Percentiles rank a stretch among this genome's conserved stretches.
These are phyloP conservation scores for Ips typographus DNA, from an alignment of 1,140 invertebrate species.

Conservation along the genomic window DNA sequence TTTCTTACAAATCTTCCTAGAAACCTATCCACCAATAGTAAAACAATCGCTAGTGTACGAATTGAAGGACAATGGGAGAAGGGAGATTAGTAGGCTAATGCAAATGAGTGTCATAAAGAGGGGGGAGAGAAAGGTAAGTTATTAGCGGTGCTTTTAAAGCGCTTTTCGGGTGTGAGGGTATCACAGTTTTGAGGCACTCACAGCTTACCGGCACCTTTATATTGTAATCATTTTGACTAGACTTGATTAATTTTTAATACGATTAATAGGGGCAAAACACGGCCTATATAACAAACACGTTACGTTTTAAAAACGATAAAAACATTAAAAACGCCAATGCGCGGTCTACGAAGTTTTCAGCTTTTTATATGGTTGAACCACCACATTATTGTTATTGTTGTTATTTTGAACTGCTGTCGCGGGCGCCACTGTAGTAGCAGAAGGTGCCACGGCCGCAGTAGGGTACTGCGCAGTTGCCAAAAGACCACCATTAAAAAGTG, in stretches of 20 bases:
- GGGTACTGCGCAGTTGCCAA: conserved; percentile 50
- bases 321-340: conserved; percentile 33
- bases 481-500: conserved; percentile 52
- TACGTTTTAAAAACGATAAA: conserved; percentile 2
- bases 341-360: conserved; percentile 78
- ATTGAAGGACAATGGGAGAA: conserved; percentile 13
- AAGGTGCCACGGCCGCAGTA: conserved; percentile 44
- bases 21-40: conserved; percentile 36
- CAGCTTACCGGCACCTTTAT: conserved; percentile 43
- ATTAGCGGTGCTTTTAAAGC: conserved; percentile 43
- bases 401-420: conserved; percentile 44
- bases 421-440: conserved; percentile 37
- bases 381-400: conserved; percentile 60
- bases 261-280: conserved; percentile 20
- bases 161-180: conserved; percentile 48
- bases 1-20: conserved; percentile 28
- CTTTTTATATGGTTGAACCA: conserved; percentile 80
- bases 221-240: conserved; percentile 37
- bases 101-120: too few relatives aligned
- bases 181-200: conserved; percentile 53
- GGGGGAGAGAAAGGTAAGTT: conserved; percentile 36
- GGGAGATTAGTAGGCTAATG: conserved; percentile 14
- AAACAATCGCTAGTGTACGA: conserved; percentile 4
- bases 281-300: background rate
- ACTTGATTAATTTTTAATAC: conserved; percentile 9